Evolutionary conservation across 2,113 vertebrate species (phyloP).

Genomic region (Laterallus jamaicensis): DNA sequence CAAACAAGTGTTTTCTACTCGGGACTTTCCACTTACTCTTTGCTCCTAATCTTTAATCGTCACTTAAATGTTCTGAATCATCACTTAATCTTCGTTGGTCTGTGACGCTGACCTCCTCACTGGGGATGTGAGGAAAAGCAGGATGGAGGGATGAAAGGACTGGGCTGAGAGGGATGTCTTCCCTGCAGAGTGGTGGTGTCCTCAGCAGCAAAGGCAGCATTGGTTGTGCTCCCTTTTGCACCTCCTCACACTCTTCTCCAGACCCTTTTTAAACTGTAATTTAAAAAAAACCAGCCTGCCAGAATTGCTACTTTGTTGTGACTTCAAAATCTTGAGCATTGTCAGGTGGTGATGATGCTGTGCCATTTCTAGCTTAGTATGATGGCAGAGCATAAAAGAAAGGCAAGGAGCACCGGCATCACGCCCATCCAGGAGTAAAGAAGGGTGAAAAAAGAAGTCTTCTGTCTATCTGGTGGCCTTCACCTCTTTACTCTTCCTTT

Average conservation of each 20-base stretch:
- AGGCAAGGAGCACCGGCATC: background rate
- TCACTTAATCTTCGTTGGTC: background rate
- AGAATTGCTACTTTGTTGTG: background rate
- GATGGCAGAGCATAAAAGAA: background rate
- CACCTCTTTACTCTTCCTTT: background rate
- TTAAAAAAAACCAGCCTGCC: background rate
- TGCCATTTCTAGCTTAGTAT: background rate
- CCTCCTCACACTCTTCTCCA: background rate
- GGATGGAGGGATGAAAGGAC: background rate
- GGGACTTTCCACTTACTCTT: background rate
- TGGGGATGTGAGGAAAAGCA: background rate
- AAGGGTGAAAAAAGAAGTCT: background rate
- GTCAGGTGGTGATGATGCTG: background rate
- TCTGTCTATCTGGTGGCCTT: background rate
- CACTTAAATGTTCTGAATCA: background rate
- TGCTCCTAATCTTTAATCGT: background rate
- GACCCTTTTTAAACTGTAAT: background rate
- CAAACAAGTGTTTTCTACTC: accelerated
- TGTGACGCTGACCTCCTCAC: background rate
- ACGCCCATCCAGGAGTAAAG: too few relatives aligned
- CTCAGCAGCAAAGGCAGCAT: background rate
- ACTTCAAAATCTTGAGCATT: background rate
- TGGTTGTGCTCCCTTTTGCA: background rate
- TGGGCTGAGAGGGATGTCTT: background rate
- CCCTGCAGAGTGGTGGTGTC: background rate